A percentile compares a stretch with the other conserved stretches of the same genome.
phyloP scores from a whole-genome alignment of 2,797 vertebrate species.

The Pseudochromis fuscus region DNA sequence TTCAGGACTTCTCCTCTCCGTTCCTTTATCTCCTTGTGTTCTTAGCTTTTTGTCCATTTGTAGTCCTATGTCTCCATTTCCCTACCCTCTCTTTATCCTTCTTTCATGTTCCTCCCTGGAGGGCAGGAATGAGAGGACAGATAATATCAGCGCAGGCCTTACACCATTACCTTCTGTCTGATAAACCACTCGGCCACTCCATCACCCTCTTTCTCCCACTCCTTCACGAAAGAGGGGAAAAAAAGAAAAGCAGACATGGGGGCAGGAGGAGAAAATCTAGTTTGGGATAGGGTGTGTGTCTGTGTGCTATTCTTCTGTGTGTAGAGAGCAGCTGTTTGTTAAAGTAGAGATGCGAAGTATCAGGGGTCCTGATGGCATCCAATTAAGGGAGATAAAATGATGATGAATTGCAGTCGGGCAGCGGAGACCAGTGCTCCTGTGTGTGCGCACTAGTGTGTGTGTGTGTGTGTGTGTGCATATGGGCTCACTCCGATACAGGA shows the following conservation, averaged over 20 bases:
- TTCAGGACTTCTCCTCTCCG: slow-evolving; percentile 18
- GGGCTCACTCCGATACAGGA: slow-evolving; percentile 5
- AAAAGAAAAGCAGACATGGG: slow-evolving; percentile 47
- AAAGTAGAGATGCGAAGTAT: slow-evolving; percentile 89
- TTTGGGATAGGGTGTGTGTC: slow-evolving; percentile 70
- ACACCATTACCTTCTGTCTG: slow-evolving; percentile 82
- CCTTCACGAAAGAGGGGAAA: slow-evolving; percentile 39
- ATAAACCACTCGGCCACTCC: slow-evolving; percentile 77
- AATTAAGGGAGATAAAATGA: slow-evolving; percentile 96
- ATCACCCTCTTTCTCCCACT: slow-evolving; percentile 72
- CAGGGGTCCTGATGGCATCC: slow-evolving; percentile 92
- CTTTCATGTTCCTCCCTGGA: slow-evolving; percentile 70
- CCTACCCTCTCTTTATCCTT: slow-evolving; percentile 60
- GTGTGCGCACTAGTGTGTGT: too few species aligned
- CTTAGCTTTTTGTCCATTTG: slow-evolving; percentile 42
- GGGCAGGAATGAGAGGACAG: slow-evolving; percentile 75
- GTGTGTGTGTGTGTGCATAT: slow-evolving; percentile 6
- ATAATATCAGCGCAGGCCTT: slow-evolving; percentile 77
- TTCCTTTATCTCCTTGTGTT: slow-evolving; percentile 38
- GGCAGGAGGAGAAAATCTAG: slow-evolving; percentile 75
- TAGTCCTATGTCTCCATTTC: slow-evolving; percentile 46
- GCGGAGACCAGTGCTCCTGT: slow-evolving; percentile 74
- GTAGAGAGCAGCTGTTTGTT: slow-evolving; percentile 84
- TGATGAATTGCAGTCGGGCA: slow-evolving; percentile 92
- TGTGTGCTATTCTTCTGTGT: slow-evolving; percentile 63